Conservation (phyloP, 1,140 invertebrate species). For the Brachionus rotundiformis region DNA sequence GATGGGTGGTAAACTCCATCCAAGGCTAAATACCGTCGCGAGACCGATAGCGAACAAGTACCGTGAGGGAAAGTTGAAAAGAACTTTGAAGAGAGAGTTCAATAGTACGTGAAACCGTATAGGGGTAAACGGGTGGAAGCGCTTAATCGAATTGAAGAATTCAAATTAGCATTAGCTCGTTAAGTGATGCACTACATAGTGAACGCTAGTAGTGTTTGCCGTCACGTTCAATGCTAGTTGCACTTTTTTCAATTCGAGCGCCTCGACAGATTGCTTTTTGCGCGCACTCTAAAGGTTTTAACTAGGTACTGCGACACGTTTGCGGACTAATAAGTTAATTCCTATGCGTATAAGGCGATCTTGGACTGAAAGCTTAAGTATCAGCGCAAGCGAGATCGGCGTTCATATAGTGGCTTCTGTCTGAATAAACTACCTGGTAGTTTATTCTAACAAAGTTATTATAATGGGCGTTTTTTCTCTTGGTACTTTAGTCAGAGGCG, state of each 20-base stretch:
- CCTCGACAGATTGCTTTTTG: constrained; percentile 51
- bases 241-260: constrained; percentile 52
- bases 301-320: constrained; percentile 53
- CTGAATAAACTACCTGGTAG: background rate
- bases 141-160: constrained; percentile 57
- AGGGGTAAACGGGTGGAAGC: constrained; percentile 70
- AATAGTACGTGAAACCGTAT: constrained; percentile 79
- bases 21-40: constrained; percentile 80
- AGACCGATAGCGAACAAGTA: constrained; percentile 87
- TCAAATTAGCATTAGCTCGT: constrained; percentile 54
- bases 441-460: background rate
- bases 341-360: constrained; percentile 16
- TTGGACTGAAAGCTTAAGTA: constrained; percentile 11
- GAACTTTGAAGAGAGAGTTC: constrained; percentile 84
- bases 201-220: constrained; percentile 58
- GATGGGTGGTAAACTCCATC: constrained; percentile 80
- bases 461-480: background rate
- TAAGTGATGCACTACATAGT: constrained; percentile 54
- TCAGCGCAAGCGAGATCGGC: constrained; percentile 39
- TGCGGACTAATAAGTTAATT: constrained; percentile 25
- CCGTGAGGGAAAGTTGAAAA: constrained; percentile 87
- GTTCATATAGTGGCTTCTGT: background rate
- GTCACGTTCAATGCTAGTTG: constrained; percentile 45
- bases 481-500: constrained; percentile 64
- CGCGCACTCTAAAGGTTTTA: constrained; percentile 44